A percentile compares a stretch with the other conserved stretches of the same genome.
These are phyloP conservation scores for Drosophila pallidifrons DNA, from an alignment of 1,140 invertebrate species.

Conservation along the genomic window DNA sequence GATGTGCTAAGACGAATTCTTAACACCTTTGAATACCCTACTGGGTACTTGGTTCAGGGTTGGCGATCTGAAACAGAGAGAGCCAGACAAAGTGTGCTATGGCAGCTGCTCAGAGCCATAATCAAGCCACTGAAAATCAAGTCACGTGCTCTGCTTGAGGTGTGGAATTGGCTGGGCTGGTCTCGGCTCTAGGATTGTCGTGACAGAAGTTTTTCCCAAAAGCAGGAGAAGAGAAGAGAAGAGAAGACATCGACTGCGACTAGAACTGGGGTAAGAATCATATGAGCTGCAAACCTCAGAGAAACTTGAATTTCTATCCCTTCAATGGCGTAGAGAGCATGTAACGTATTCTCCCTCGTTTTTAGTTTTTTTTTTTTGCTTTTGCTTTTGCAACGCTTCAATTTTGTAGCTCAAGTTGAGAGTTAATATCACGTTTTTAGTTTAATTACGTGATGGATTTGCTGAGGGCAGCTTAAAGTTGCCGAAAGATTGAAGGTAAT, in stretches of 20 bases:
- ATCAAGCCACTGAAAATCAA: conserved; percentile 77
- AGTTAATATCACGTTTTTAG: conserved; percentile 78
- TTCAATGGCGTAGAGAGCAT: neutral
- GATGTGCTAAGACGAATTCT: conserved; percentile 23
- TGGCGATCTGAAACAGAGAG: conserved; percentile 23
- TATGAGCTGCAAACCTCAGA: conserved; percentile 38
- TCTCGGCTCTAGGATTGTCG: conserved; percentile 42
- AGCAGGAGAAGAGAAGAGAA: neutral
- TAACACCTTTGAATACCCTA: conserved; percentile 28
- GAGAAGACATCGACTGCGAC: too few relatives aligned
- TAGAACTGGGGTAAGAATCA: conserved; percentile 24
- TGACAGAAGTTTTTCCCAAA: conserved; percentile 21
- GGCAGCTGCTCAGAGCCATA: conserved; percentile 52
- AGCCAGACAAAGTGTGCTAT: conserved; percentile 31
- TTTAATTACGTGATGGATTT: conserved; percentile 77
- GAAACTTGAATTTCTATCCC: conserved; percentile 58
- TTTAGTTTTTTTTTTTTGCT: conserved; percentile 1
- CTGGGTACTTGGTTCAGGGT: conserved; percentile 18
- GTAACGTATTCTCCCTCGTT: conserved; percentile 8
- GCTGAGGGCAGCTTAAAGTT: conserved; percentile 41
- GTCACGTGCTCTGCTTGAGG: conserved; percentile 69
- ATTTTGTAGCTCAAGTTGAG: conserved; percentile 46
- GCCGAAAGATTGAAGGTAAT: neutral
- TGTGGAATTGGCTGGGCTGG: conserved; percentile 66
- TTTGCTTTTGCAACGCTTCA: conserved; percentile 31